Conservation (phyloP, 2,888 invertebrate species). For the Tenodera sinensis region DNA sequence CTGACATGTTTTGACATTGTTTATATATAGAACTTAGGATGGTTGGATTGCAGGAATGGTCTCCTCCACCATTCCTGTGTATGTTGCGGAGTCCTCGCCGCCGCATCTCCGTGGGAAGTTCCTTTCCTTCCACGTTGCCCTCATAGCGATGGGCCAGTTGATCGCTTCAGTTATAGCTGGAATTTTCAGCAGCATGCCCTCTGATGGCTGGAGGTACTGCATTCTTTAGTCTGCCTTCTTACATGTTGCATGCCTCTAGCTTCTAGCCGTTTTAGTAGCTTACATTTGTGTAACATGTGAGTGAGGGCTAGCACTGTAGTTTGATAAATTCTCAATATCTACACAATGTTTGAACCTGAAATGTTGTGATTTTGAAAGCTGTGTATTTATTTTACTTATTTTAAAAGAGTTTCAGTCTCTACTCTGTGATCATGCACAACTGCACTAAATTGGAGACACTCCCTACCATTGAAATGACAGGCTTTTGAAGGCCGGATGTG, state of each 20-base stretch:
- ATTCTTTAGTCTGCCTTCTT: neutral
- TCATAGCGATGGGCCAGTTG: slow-evolving; percentile 25
- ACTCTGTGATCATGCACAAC: too few relatives aligned
- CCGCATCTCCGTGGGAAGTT: neutral
- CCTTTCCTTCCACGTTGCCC: slow-evolving; percentile 8
- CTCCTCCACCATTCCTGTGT: slow-evolving; percentile 13
- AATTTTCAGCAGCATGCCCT: slow-evolving; percentile 18
- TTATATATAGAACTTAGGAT: neutral
- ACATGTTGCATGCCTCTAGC: neutral
- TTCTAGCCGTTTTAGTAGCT: neutral
- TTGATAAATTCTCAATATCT: neutral
- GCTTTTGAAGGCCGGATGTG: too few relatives aligned
- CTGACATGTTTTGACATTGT: neutral
- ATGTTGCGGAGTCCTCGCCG: slow-evolving; percentile 2
- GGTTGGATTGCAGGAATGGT: slow-evolving; percentile 12
- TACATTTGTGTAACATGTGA: neutral
- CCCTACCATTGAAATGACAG: too few relatives aligned
- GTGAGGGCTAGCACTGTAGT: neutral
- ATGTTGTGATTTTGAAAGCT: neutral
- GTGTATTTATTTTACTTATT: too few relatives aligned
- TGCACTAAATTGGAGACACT: too few relatives aligned
- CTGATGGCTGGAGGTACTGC: slow-evolving; percentile 25
- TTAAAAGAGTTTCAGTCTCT: too few relatives aligned
- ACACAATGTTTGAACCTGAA: neutral
- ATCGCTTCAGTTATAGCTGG: slow-evolving; percentile 23